These are phyloP conservation scores for Trichonephila clavata DNA, from an alignment of 1,140 invertebrate species.

Conservation along the genomic window DNA sequence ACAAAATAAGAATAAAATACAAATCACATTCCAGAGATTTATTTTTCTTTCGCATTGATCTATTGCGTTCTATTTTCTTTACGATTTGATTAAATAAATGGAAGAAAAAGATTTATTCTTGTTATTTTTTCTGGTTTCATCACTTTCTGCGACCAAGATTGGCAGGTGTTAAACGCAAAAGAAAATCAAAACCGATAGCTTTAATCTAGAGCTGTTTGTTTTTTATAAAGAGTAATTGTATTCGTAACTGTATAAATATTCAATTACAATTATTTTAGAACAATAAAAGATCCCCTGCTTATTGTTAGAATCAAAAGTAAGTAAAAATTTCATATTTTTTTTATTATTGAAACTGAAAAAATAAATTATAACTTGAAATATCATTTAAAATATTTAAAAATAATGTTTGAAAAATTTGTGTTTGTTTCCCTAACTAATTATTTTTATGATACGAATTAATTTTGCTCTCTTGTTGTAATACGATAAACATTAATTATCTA, in stretches of 20 bases:
- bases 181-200: neutral
- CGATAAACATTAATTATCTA: too few relatives aligned
- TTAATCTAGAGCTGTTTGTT: neutral
- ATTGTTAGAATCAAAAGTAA: neutral
- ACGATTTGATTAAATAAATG: neutral
- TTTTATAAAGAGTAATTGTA: too few relatives aligned
- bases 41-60: slow-evolving; percentile 2
- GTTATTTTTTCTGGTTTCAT: neutral
- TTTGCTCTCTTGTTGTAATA: too few relatives aligned
- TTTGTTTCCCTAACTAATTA: too few relatives aligned
- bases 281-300: neutral
- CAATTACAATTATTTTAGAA: neutral
- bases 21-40: neutral
- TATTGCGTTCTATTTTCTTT: neutral
- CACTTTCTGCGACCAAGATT: neutral
- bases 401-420: too few relatives aligned
- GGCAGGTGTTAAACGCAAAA: neutral
- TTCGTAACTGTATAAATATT: neutral
- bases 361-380: too few relatives aligned
- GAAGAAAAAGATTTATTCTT: neutral
- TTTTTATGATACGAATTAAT: too few relatives aligned
- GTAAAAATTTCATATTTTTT: too few relatives aligned
- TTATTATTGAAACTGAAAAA: neutral
- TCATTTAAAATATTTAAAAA: too few relatives aligned
- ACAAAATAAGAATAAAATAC: neutral